A percentile compares a stretch with the other conserved stretches of the same genome.
Evolutionary conservation across 2,888 invertebrate genomes (phyloP).

Genomic region (Ochropleura plecta): DNA sequence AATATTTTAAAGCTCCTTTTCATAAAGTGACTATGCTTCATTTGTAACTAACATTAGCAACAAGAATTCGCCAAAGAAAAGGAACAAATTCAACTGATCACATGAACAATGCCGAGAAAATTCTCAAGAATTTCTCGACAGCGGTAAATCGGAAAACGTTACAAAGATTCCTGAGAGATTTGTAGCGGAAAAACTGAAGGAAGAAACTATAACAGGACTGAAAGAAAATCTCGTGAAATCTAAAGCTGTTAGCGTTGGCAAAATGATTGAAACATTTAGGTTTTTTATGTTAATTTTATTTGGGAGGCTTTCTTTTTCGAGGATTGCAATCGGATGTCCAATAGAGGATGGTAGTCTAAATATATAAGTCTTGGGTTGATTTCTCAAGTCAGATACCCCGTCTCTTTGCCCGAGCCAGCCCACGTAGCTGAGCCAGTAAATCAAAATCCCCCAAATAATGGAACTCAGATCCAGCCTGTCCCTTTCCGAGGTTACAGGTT

Average conservation of each 20-base stretch:
- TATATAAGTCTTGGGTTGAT: too few relatives aligned
- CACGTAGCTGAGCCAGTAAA: too few relatives aligned
- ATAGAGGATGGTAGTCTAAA: too few relatives aligned
- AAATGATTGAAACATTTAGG: background rate
- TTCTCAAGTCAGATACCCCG: too few relatives aligned
- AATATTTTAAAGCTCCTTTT: too few relatives aligned
- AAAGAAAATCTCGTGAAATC: slow-evolving; percentile 16
- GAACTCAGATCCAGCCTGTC: too few relatives aligned
- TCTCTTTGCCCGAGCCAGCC: too few relatives aligned
- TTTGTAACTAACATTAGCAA: background rate
- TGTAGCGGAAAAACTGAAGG: slow-evolving; percentile 25
- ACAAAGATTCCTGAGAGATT: slow-evolving; percentile 35
- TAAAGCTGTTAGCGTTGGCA: background rate
- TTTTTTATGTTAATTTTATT: background rate
- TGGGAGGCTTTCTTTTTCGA: background rate
- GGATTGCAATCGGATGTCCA: background rate
- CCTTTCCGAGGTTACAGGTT: too few relatives aligned
- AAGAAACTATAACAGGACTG: slow-evolving; percentile 22
- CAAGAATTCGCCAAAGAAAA: slow-evolving; percentile 14
- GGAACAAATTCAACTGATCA: slow-evolving; percentile 43
- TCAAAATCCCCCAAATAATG: too few relatives aligned
- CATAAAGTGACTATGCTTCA: background rate
- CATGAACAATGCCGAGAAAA: slow-evolving; percentile 41
- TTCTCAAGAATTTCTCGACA: slow-evolving; percentile 9
- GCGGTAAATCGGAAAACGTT: slow-evolving; percentile 20